These are phyloP conservation scores for Aphaenogaster ashmeadi DNA, from an alignment of 1,140 invertebrate genomes.

Conservation along the genomic window DNA sequence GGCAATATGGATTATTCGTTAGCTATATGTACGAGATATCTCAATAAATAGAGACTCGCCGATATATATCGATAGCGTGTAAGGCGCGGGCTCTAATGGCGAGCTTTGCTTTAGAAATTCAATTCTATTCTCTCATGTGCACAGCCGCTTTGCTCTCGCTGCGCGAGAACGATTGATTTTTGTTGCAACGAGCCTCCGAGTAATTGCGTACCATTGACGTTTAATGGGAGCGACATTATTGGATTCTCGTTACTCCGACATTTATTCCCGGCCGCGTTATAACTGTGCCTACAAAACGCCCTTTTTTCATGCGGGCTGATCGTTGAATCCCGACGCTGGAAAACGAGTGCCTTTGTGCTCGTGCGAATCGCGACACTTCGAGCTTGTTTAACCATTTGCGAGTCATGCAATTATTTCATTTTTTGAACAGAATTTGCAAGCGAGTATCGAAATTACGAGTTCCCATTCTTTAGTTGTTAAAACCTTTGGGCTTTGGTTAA, in stretches of 20 bases:
- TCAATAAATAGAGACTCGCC: neutral
- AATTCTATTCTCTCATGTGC: slow-evolving; percentile 26
- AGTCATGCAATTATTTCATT: slow-evolving; percentile 4
- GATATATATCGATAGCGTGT: slow-evolving; percentile 7
- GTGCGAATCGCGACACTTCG: neutral
- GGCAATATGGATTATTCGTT: slow-evolving; percentile 24
- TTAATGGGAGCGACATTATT: slow-evolving; percentile 64
- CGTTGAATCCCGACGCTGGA: neutral
- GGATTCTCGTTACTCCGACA: slow-evolving; percentile 59
- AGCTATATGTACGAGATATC: neutral
- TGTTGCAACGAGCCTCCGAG: slow-evolving; percentile 39
- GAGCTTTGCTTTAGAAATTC: slow-evolving; percentile 11
- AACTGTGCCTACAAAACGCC: slow-evolving; percentile 2
- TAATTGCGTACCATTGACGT: slow-evolving; percentile 58
- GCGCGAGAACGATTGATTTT: slow-evolving; percentile 53
- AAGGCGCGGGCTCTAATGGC: neutral
- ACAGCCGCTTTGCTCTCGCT: slow-evolving; percentile 13
- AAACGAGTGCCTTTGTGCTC: slow-evolving; percentile 31
- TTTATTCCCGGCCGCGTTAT: slow-evolving; percentile 47
- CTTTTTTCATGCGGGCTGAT: slow-evolving; percentile 16
- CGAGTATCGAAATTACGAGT: neutral
- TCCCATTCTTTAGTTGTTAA: neutral
- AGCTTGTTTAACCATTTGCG: slow-evolving; percentile 6
- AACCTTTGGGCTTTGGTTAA: neutral
- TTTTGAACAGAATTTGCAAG: neutral